Conservation (phyloP, 2,113 vertebrate species). For the Motacilla tschutschensis region DNA sequence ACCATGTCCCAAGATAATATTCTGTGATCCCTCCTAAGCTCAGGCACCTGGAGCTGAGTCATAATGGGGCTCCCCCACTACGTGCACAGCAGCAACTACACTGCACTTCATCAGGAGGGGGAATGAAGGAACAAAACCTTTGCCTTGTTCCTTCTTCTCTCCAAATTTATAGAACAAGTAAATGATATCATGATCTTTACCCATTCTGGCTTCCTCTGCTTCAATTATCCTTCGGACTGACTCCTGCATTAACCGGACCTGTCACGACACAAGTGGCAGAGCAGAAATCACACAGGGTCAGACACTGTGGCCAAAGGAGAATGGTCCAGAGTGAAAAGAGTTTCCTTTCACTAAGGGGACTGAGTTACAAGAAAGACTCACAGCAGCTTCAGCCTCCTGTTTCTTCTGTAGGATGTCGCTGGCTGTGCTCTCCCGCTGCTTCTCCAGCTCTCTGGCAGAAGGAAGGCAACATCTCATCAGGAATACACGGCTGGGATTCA, state of each 20-base stretch:
- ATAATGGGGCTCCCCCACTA: background rate
- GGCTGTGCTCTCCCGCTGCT: conserved; percentile 87
- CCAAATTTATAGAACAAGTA: background rate
- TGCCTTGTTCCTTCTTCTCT: background rate
- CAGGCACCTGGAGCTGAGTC: background rate
- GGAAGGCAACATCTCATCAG: background rate
- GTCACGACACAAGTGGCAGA: background rate
- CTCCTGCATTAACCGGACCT: conserved; percentile 97
- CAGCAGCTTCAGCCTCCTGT: conserved; percentile 92
- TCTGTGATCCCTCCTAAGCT: background rate
- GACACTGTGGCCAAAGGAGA: background rate
- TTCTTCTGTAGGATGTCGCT: conserved; percentile 88
- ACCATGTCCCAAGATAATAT: background rate
- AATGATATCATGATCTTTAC: conserved; percentile 66
- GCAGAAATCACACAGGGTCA: background rate
- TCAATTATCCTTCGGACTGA: conserved; percentile 95
- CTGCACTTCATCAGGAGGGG: background rate
- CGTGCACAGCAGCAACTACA: fast-evolving
- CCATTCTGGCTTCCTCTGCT: conserved; percentile 92
- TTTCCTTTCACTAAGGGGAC: background rate
- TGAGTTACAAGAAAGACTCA: conserved; percentile 66
- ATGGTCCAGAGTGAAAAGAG: background rate
- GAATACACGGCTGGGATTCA: background rate
- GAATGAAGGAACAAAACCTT: background rate
- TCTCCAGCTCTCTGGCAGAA: conserved; percentile 88